Evolutionary conservation across 1,140 invertebrate genomes (phyloP), one percentile per base, ranked within the genome.

Genomic region (Epicauta chinensis): DNA sequence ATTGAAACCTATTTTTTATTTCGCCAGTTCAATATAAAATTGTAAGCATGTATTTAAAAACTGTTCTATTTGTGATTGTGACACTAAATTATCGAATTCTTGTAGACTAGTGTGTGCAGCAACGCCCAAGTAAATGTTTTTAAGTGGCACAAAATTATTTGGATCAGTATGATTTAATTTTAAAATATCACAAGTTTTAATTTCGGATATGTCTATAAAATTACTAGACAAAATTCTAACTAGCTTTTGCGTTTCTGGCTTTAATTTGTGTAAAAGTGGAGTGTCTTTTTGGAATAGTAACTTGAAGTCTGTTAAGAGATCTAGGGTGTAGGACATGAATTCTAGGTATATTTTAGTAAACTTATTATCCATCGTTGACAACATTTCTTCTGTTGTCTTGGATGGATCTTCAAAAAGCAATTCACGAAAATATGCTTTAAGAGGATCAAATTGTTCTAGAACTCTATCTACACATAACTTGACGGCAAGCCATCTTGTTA

Each of bases 401-500:
- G 62, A 71, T 37, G 62, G 68, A 58, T 70, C 69, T 15, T 55
- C 42, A 53, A 67, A 61, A 15, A 60, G 55, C 16, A 46, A 6
- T 55, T 59, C 52, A 45, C 16, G 61, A 35, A 71, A 64, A 55
- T 69, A 73, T 16, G 51, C 42, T 32, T 62, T 58, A 13, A 73
- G 47, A 37, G 63, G 52, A 31, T 52, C 45, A 30, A 53, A 71
- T 37, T 71, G 68, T 42, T 70, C 62, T 13, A 70, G 49, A n/a
- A 68, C 46, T 42, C 67, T 46, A 44, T 67, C 53, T 2, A 71
- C 66, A 62, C 65, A 69, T 16, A 50, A 43, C 52, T 72, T 56
- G 16, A 70, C 29, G 3, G 71, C 70, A 10, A 72, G 51, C 68
- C 64, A 73, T 17, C 66, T 55, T 29, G 67, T 73, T 34, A 32